Evolutionary conservation across 2,888 invertebrate genomes (phyloP), one percentile per base, ranked within the genome.

Genomic region (Hanleya hanleyi): DNA sequence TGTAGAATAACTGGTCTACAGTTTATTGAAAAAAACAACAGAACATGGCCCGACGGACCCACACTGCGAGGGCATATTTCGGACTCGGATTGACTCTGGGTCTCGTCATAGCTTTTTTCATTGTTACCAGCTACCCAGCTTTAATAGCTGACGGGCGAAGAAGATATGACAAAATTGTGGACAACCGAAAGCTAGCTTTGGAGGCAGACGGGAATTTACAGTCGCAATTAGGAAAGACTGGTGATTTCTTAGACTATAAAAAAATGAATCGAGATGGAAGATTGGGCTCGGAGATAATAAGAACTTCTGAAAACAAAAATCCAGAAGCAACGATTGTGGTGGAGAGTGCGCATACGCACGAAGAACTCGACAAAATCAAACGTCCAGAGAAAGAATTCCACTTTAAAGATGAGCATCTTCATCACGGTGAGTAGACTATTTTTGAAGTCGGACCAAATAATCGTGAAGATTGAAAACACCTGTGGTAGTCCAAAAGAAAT

Each of bases 391-490:
- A 65, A 36, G 50, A 67, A 3, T 32, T 67, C 61, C 22, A 67
- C 26, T 71, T 71, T 33, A n/a, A 71, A 2, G 71, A 67, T 47
- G 57, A 22, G 15, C 71, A 71, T 35, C 18, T 49, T 22, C 71
- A 71, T 67, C 67, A 67, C 41, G 71, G 71, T 71, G 41, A 67
- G 67, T 67, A 7, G 3, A n/a, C 22, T 47, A 47, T 7, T 22
- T 47, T n/a, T n/a, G n/a, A n/a, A n/a, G n/a, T n/a, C n/a, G n/a
- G n/a, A n/a, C n/a, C n/a, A n/a, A n/a, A n/a, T n/a, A n/a, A n/a
- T n/a, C n/a, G n/a, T n/a, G n/a, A n/a, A n/a, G n/a, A n/a, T n/a
- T n/a, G n/a, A n/a, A n/a, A n/a, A n/a, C n/a, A n/a, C n/a, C n/a
- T n/a, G n/a, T n/a, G n/a, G n/a, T n/a, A n/a, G n/a, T n/a, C n/a